These are phyloP conservation scores for Diabrotica undecimpunctata DNA, from an alignment of 1,140 invertebrate genomes.

Conservation along the genomic window DNA sequence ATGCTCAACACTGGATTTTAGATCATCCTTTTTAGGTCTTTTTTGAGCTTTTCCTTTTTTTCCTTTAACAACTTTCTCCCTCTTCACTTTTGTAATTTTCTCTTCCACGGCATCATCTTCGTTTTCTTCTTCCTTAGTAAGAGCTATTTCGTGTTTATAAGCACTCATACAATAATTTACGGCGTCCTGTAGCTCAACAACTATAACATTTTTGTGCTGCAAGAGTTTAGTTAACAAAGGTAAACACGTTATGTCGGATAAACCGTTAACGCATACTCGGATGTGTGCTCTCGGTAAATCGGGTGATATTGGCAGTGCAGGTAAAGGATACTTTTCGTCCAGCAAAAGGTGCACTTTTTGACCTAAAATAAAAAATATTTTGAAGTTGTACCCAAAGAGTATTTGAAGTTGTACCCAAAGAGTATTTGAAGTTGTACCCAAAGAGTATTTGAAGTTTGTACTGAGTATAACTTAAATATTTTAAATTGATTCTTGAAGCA, in stretches of 20 bases:
- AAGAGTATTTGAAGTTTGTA: no score
- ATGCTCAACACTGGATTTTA: background rate
- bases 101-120: conserved; percentile 19
- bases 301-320: conserved; percentile 41
- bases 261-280: conserved; percentile 52
- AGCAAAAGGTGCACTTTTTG: conserved; percentile 56
- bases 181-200: conserved; percentile 53
- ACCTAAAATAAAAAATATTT: conserved; percentile 34
- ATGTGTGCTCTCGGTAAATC: conserved; percentile 44
- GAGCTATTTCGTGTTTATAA: conserved; percentile 53
- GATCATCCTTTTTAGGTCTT: background rate
- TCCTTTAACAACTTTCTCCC: conserved; percentile 29
- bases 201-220: conserved; percentile 48
- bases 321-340: conserved; percentile 53
- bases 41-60: conserved; percentile 20
- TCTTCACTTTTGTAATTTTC: conserved; percentile 21
- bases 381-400: no score
- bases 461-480: conserved; percentile 21
- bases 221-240: conserved; percentile 50
- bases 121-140: conserved; percentile 45
- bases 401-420: no score
- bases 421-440: no score
- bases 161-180: conserved; percentile 55
- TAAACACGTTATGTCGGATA: conserved; percentile 48
- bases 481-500: no score